A percentile compares a stretch with the other conserved stretches of the same genome.
Conservation (phyloP, 2,888 invertebrate genomes). For the Seira ritae region DNA sequence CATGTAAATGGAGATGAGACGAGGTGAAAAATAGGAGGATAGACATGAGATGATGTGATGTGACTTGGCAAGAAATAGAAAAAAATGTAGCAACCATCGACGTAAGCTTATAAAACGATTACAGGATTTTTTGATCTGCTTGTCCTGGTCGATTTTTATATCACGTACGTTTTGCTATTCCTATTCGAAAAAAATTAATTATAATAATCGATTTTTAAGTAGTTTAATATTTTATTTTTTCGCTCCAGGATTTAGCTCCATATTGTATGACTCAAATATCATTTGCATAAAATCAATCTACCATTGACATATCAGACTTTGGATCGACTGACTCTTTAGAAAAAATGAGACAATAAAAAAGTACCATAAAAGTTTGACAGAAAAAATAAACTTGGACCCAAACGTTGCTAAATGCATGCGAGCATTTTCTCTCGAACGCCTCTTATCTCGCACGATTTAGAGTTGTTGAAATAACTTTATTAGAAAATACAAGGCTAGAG, state of each 20-base stretch:
- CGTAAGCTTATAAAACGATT: too few relatives aligned
- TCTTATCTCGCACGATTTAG: neutral
- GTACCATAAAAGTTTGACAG: too few relatives aligned
- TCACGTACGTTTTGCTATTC: too few relatives aligned
- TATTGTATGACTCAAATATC: neutral
- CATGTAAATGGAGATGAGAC: neutral
- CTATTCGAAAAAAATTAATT: neutral
- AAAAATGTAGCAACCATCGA: too few relatives aligned
- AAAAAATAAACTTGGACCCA: too few relatives aligned
- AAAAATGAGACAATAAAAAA: too few relatives aligned
- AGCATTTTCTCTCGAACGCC: too few relatives aligned
- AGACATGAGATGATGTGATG: neutral
- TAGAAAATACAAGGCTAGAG: neutral
- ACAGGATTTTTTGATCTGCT: neutral
- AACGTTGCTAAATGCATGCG: too few relatives aligned
- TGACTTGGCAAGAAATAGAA: neutral
- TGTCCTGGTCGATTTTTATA: neutral
- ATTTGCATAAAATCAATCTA: neutral
- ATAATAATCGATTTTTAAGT: neutral
- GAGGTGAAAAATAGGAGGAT: too few relatives aligned
- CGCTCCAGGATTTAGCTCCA: neutral
- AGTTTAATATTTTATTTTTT: neutral
- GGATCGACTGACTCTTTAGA: too few relatives aligned
- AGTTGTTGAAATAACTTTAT: neutral
- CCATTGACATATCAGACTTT: neutral